A percentile compares a stretch with the other conserved stretches of the same genome.
Evolutionary conservation across 1,140 invertebrate species (phyloP).

Genomic region (Oscheius sp.): DNA sequence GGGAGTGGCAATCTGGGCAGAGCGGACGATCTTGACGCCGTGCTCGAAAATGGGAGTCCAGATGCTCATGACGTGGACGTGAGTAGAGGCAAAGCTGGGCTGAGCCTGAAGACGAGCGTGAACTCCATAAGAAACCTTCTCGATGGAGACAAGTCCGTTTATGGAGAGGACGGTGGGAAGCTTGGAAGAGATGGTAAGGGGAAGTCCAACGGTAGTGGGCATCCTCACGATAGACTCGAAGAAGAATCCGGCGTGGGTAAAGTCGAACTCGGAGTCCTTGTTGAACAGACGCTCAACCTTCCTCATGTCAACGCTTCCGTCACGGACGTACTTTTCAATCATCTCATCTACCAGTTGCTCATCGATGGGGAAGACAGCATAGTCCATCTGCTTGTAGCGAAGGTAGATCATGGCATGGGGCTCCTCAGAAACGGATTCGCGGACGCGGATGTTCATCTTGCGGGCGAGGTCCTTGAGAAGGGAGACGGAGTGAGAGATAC

Average conservation of each 20-base stretch:
- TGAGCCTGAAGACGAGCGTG: constrained; percentile 16
- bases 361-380: constrained; percentile 30
- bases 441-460: constrained; percentile 25
- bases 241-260: constrained; percentile 15
- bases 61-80: constrained; percentile 28
- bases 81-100: constrained; percentile 37
- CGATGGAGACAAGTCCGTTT: constrained; percentile 18
- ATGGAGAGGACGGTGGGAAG: constrained; percentile 36
- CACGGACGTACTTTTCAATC: constrained; percentile 30
- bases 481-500: constrained; percentile 8
- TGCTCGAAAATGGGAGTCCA: constrained; percentile 33
- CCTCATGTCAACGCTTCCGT: constrained; percentile 39
- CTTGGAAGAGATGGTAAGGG: constrained; percentile 34
- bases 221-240: constrained; percentile 35
- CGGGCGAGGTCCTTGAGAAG: constrained; percentile 32
- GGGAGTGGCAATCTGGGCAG: constrained; percentile 33
- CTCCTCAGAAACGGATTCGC: constrained; percentile 18
- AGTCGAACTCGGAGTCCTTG: constrained; percentile 5
- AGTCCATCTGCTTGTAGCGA: constrained; percentile 42
- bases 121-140: constrained; percentile 7
- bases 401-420: constrained; percentile 33
- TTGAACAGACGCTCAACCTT: constrained; percentile 23
- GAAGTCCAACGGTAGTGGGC: constrained; percentile 45
- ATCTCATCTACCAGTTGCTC: constrained; percentile 24
- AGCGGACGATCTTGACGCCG: constrained; percentile 36